These are phyloP conservation scores for Candidula unifasciata DNA, from an alignment of 2,888 invertebrate genomes.

Conservation along the genomic window DNA sequence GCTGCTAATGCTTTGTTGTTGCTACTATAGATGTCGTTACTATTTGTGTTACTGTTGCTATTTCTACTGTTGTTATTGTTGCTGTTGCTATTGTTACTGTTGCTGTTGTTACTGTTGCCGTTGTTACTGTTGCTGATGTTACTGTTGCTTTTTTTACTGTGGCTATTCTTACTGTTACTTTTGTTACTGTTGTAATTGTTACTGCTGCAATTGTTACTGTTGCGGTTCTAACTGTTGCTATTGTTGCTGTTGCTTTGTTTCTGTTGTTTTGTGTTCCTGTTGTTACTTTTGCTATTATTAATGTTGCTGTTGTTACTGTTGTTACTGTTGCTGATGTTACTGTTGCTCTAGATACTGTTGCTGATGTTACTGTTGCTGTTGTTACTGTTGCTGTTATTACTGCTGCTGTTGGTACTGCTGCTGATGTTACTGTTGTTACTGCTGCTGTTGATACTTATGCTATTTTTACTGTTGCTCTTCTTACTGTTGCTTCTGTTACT, in stretches of 20 bases:
- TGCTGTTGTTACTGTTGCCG: neutral
- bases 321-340: constrained; percentile 1
- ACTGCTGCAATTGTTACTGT: neutral
- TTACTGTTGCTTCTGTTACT: neutral
- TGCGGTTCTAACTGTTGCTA: neutral
- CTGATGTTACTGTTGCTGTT: neutral
- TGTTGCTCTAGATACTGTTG: neutral
- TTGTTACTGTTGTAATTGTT: constrained; percentile 6
- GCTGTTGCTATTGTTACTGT: constrained; percentile 5
- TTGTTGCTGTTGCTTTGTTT: neutral
- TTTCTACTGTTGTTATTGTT: neutral
- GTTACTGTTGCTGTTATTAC: constrained; percentile 3
- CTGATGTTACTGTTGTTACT: constrained; percentile 6
- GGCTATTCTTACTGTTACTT: neutral
- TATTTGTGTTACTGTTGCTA: neutral
- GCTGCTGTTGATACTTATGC: neutral
- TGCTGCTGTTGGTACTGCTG: constrained; percentile 2
- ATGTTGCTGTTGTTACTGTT: constrained; percentile 2
- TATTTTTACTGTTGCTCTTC: neutral
- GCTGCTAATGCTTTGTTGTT: too few relatives aligned
- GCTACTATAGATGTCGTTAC: too few relatives aligned
- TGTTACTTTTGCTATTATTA: neutral
- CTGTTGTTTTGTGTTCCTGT: neutral
- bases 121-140: constrained; percentile 2
- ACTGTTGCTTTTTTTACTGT: neutral